Evolutionary conservation across 2,113 vertebrate species (phyloP).

Genomic region (Clarias gariepinus): DNA sequence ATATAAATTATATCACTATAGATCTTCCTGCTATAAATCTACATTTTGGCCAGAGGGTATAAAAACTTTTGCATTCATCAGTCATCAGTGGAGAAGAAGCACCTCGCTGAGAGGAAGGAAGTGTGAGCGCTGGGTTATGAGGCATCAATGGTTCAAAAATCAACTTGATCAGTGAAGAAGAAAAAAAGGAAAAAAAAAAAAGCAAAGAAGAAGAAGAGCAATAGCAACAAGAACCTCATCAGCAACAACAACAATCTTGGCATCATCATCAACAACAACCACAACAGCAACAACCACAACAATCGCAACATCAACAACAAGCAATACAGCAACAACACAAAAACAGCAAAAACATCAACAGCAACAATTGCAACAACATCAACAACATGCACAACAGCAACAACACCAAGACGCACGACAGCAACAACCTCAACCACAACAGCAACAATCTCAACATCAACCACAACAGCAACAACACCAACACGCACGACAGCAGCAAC

Average conservation of each 20-base stretch:
- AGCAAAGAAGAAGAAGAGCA: neutral
- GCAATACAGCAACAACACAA: neutral
- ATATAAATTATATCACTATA: neutral
- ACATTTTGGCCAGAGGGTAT: neutral
- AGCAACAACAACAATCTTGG: neutral
- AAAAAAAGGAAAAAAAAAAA: neutral
- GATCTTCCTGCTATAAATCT: neutral
- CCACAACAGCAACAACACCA: neutral
- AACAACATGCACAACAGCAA: neutral
- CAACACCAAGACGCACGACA: neutral
- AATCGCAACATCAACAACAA: neutral
- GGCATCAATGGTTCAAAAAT: neutral
- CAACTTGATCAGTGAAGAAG: neutral
- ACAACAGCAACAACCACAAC: neutral
- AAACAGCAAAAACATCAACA: neutral
- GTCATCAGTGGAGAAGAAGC: neutral
- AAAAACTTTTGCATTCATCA: conserved; percentile 2
- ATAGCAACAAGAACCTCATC: neutral
- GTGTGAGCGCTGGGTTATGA: neutral
- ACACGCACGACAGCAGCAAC: neutral
- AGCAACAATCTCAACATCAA: neutral
- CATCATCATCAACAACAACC: no score
- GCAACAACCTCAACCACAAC: neutral
- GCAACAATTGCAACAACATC: no score
- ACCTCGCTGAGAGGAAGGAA: neutral